A percentile compares a stretch with the other conserved stretches of the same genome.
Conservation (phyloP, 2,888 invertebrate genomes). For the Athalia cordata region DNA sequence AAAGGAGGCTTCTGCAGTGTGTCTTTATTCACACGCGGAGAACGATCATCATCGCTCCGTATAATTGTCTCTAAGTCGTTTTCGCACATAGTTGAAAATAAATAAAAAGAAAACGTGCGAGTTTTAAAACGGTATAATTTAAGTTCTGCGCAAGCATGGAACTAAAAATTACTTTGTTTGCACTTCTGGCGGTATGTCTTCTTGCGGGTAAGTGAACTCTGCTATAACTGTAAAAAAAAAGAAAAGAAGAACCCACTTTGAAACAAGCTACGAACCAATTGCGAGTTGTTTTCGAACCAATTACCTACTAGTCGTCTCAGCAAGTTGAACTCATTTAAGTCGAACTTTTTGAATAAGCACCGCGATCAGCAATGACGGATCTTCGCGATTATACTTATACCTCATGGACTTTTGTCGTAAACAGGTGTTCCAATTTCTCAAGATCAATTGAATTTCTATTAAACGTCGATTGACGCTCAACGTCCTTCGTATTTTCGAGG, state of each 20-base stretch:
- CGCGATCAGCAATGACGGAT: too few species aligned
- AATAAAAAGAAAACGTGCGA: too few species aligned
- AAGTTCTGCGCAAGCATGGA: slow-evolving; percentile 26
- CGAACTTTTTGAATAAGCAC: too few species aligned
- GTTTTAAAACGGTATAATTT: not conserved
- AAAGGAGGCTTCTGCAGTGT: slow-evolving; percentile 20
- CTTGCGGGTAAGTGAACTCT: slow-evolving; percentile 36
- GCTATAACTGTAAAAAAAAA: not conserved
- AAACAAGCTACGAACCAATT: not conserved
- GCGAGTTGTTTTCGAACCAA: not conserved
- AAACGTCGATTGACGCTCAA: not conserved
- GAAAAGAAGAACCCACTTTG: not conserved
- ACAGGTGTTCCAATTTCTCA: not conserved
- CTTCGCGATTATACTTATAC: too few species aligned
- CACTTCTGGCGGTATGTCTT: slow-evolving; percentile 29
- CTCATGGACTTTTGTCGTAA: not conserved
- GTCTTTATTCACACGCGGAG: slow-evolving; percentile 13
- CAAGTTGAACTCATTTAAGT: too few species aligned
- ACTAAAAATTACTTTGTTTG: slow-evolving; percentile 14
- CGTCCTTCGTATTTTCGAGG: slow-evolving; percentile 17
- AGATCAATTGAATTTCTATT: not conserved
- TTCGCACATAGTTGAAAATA: not conserved
- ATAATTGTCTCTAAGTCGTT: not conserved
- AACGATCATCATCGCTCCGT: not conserved
- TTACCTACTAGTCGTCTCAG: too few species aligned